Percentiles rank a stretch among this genome's conserved stretches.
phyloP scores from a whole-genome alignment of 1,140 invertebrate species.

The Hycleus phaleratus region DNA sequence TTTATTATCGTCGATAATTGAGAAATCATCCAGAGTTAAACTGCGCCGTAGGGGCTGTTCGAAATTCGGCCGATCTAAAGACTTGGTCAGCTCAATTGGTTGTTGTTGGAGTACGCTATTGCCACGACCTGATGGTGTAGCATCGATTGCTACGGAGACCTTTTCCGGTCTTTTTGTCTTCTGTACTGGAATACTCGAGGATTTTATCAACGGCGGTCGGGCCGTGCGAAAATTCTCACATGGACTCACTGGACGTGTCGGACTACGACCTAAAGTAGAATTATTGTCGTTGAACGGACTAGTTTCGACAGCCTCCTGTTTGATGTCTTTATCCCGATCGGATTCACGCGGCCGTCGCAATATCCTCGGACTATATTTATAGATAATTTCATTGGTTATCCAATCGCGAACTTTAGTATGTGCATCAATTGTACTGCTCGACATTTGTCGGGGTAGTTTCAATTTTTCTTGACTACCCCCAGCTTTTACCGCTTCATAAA shows the following conservation, averaged over 20 bases:
- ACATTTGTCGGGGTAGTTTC: constrained; percentile 61
- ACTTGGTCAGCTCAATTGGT: constrained; percentile 63
- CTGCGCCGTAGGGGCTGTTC: constrained; percentile 39
- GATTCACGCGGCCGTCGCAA: constrained; percentile 39
- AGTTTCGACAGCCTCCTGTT: constrained; percentile 8
- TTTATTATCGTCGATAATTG: constrained; percentile 24
- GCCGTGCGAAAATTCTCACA: constrained; percentile 26
- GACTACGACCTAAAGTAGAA: constrained; percentile 36
- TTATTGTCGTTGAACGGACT: constrained; percentile 40
- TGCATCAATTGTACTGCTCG: constrained; percentile 71
- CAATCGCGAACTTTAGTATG: constrained; percentile 78
- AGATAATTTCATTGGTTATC: constrained; percentile 69
- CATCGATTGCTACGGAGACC: constrained; percentile 66
- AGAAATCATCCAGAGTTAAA: constrained; percentile 42
- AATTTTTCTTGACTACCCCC: constrained; percentile 54
- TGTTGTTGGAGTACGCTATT: constrained; percentile 64
- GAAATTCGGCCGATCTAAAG: constrained; percentile 40
- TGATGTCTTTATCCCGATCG: constrained; percentile 6
- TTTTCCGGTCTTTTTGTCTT: constrained; percentile 49
- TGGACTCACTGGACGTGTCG: constrained; percentile 44
- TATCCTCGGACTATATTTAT: constrained; percentile 60
- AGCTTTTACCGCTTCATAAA: constrained; percentile 49
- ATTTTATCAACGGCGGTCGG: constrained; percentile 21
- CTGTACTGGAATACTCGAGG: constrained; percentile 20
- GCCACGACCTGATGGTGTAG: constrained; percentile 61